phyloP scores from a whole-genome alignment of 2,888 invertebrate genomes.

The Eupithecia inturbata region DNA sequence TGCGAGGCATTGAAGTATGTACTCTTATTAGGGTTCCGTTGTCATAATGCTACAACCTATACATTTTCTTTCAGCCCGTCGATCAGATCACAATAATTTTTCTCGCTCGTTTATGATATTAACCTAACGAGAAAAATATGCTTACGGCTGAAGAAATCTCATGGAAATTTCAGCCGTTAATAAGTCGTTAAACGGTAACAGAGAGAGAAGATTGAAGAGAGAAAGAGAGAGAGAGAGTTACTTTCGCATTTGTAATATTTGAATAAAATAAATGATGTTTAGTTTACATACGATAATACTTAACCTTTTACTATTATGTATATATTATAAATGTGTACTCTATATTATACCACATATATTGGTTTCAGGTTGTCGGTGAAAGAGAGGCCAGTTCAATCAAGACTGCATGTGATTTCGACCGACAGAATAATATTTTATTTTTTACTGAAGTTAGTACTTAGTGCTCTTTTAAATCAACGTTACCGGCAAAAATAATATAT shows the following conservation, averaged over 20 bases:
- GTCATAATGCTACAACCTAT: neutral
- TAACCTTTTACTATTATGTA: neutral
- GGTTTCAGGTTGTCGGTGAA: slow-evolving; percentile 84
- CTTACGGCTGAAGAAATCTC: neutral
- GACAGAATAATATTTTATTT: slow-evolving; percentile 86
- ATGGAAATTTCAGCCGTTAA: neutral
- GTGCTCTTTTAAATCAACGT: neutral
- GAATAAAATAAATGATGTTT: neutral
- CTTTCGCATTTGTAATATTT: neutral
- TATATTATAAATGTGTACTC: too few species aligned
- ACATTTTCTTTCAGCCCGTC: neutral
- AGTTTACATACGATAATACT: too few species aligned
- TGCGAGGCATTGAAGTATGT: slow-evolving; percentile 85
- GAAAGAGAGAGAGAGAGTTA: neutral
- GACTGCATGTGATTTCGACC: slow-evolving; percentile 88
- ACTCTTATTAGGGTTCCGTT: neutral
- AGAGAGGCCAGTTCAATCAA: slow-evolving; percentile 88
- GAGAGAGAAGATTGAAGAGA: neutral
- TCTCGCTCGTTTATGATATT: neutral
- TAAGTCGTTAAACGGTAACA: neutral
- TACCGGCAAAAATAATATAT: neutral
- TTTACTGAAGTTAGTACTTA: slow-evolving; percentile 84
- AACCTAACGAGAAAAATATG: neutral
- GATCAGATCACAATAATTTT: neutral
- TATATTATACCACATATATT: too few species aligned